Conservation (phyloP, 2,888 invertebrate genomes). For the Eulithis testata region DNA sequence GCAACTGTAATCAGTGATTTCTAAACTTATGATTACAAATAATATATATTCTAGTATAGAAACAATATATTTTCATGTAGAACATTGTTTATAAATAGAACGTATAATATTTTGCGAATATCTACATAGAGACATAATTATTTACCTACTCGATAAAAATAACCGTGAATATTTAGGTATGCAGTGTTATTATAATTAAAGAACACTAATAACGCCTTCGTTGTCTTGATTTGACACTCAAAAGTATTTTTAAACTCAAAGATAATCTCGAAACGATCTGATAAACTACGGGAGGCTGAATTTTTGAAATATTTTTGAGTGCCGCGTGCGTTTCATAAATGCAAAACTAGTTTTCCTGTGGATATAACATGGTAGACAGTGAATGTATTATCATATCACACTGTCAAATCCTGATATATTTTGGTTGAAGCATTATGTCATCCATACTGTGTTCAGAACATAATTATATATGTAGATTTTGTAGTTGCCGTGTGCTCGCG, state of each 20-base stretch:
- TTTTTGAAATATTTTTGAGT: constrained; percentile 53
- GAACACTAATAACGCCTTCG: constrained; percentile 31
- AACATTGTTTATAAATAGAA: constrained; percentile 63
- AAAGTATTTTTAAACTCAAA: constrained; percentile 45
- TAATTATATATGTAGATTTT: constrained; percentile 10
- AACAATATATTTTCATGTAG: constrained; percentile 58
- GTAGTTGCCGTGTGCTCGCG: constrained; percentile 13
- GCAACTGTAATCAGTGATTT: constrained; percentile 32
- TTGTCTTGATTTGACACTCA: constrained; percentile 36
- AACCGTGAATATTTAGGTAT: constrained; percentile 60
- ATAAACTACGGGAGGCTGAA: constrained; percentile 50
- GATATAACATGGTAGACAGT: neutral
- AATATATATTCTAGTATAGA: constrained; percentile 39
- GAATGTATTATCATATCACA: too few species aligned
- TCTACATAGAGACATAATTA: constrained; percentile 80
- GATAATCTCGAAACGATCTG: constrained; percentile 58
- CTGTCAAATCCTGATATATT: neutral
- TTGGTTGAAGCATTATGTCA: neutral
- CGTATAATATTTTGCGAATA: constrained; percentile 79
- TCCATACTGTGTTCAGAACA: constrained; percentile 9
- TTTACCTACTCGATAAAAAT: constrained; percentile 62
- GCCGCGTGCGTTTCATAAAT: constrained; percentile 36
- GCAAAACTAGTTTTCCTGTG: neutral
- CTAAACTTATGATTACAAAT: constrained; percentile 41
- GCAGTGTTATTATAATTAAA: constrained; percentile 46